Evolutionary conservation across 1,140 invertebrate genomes (phyloP), one percentile per base, ranked within the genome.

Genomic region (Halotydeus destructor): DNA sequence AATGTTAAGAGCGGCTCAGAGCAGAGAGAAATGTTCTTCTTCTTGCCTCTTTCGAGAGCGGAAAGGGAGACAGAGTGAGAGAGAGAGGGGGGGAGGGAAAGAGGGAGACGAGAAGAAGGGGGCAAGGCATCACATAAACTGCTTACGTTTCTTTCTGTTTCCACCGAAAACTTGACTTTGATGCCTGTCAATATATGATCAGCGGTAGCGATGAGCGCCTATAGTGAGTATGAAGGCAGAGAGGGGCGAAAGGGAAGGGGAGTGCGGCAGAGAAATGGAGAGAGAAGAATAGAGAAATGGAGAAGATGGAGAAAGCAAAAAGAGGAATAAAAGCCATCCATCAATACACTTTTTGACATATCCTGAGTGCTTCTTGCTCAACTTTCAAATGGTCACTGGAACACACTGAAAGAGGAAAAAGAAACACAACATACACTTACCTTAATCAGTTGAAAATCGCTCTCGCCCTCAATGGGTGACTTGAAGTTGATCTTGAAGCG

Each of bases 121-220:
- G 6, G 11, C 24, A 23, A 23, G 19, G 18, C 25, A 39, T 16
- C 35, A 33, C 12, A n/a, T 22, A 31, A 12, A 12, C 21, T 27
- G 38, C 47, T 38, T 41, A 49, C 48, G 38, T 49, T 49, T 40
- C 44, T 45, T 43, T 46, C 40, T 14, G 44, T 43, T 23, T 41
- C 44, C 5, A 41, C 23, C 2, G 48, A 3, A 37, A 49, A 49
- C 12, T 32, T 22, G 3, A 49, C 36, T n/a, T 30, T 38, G 41
- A 38, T 45, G 31, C 34, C 40, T 9, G 41, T 49, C 18, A 49
- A 38, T n/a, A 49, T 25, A 25, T 49, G 44, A 25, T 49, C 45
- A 12, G 27, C 34, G 19, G 34, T 27, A 25, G 45, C 31, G 22
- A 46, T 27, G 12, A 49, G 27, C 5, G 41, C 35, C 48, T 49